Evolutionary conservation across 2,797 vertebrate genomes (phyloP).

Genomic region (Otolemur crassicaudatus): DNA sequence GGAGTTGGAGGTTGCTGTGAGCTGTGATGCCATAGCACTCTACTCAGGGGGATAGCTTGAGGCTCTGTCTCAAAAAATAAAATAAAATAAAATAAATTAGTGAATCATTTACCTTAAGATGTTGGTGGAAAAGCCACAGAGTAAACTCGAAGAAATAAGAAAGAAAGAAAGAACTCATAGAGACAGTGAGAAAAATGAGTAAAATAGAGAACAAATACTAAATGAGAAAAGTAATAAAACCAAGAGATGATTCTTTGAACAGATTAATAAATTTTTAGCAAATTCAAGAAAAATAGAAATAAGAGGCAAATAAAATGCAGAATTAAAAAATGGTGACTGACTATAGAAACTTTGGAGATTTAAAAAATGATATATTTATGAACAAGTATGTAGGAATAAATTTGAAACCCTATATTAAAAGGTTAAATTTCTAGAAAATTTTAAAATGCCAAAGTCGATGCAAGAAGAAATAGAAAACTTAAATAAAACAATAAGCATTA

Average conservation of each 20-base stretch:
- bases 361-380: background rate
- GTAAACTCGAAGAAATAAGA: background rate
- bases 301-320: background rate
- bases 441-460: background rate
- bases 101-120: background rate
- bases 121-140: background rate
- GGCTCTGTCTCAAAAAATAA: too few species aligned
- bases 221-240: background rate
- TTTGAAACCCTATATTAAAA: background rate
- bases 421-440: background rate
- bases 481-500: background rate
- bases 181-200: background rate
- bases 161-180: background rate
- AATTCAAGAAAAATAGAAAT: background rate
- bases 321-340: background rate
- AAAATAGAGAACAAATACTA: background rate
- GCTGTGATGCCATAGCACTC: too few species aligned
- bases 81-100: background rate
- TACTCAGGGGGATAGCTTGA: too few species aligned
- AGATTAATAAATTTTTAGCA: background rate
- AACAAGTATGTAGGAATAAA: background rate
- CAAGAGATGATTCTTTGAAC: background rate
- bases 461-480: background rate
- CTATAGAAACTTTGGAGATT: background rate
- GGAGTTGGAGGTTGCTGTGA: too few species aligned